Base-by-base conservation (phyloP, 2,797 vertebrate genomes). In the Diglossa cyanea region DNA sequence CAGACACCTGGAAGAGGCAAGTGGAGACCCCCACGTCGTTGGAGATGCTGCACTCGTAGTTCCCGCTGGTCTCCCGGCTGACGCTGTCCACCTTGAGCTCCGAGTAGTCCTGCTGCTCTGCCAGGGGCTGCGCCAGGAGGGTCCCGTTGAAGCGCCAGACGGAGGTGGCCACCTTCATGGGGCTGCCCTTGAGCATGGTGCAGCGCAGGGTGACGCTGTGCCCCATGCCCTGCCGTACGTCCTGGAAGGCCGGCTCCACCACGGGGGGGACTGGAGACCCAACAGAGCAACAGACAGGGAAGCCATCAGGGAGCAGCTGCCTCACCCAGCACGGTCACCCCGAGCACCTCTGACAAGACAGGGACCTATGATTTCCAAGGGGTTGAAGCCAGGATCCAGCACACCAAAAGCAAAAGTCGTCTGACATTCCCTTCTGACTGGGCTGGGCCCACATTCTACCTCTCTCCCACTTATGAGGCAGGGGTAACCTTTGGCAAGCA, bases 1-100 rank as follows among this genome's bases (percentile, higher is more conserved):
- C 99, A 30, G 99, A 99, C 73, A 99, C 98, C 80, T 98, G 98
- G 95, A 99, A 99, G 78, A 98, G 97, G 97, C 99, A 99, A 44
- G 96, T 48, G 3, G 99, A 99, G 7, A 98, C 98, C 13, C 99
- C 99, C 30, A 98, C 98, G 0, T 98, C 98, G 1, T 99, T 99
- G 97, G 98, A 99, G 96, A 99, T 97, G 97, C 98, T 97, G 95
- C 99, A 99, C 94, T 99, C 99, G 0, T 99, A 99, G 40, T 95
- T 98, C 63, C 99, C 99, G 0, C 99, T 99, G 95, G 98, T 99
- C 88, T 96, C 98, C 17, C 98, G 98, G 39, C 98, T 98, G 84
- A 99, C 97, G 0, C 96, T 97, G 73, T 98, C 98, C 86, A 99
- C 98, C 94, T 98, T 98, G 44, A 98, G 97, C 96, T 99, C 99